Conservation (phyloP, 2,888 invertebrate species). For the Hybos culiciformis region DNA sequence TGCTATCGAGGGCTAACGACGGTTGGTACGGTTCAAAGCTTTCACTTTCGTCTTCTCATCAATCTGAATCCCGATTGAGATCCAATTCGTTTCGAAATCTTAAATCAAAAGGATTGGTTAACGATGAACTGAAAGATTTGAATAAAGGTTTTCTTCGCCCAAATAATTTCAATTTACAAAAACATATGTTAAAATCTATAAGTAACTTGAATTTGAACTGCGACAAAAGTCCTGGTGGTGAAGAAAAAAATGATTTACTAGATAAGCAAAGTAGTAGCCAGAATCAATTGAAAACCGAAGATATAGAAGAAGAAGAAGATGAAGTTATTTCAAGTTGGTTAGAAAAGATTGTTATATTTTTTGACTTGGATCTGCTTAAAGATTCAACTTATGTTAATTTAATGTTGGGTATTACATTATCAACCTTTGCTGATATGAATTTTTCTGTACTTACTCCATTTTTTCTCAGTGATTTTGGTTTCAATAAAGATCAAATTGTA, state of each 20-base stretch:
- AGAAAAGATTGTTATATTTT: slow-evolving; percentile 47
- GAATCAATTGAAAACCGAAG: slow-evolving; percentile 13
- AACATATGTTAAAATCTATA: neutral
- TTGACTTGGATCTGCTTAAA: slow-evolving; percentile 53
- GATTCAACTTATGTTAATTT: slow-evolving; percentile 56
- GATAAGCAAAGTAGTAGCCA: slow-evolving; percentile 17
- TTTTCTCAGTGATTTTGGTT: slow-evolving; percentile 51
- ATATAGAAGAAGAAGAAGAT: slow-evolving; percentile 25
- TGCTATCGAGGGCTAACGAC: slow-evolving; percentile 41
- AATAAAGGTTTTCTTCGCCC: too few species aligned
- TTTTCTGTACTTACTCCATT: slow-evolving; percentile 61
- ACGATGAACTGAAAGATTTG: neutral
- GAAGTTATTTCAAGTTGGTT: neutral
- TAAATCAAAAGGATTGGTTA: neutral
- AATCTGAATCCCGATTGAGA: neutral
- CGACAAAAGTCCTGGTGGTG: slow-evolving; percentile 17
- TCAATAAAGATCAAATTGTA: slow-evolving; percentile 43
- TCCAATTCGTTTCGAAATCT: too few species aligned
- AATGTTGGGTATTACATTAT: slow-evolving; percentile 55
- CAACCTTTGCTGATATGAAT: slow-evolving; percentile 59
- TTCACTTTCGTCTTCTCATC: slow-evolving; percentile 17
- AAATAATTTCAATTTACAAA: neutral
- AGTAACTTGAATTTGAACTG: slow-evolving; percentile 10
- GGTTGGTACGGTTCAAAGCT: slow-evolving; percentile 31
- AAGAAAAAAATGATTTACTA: slow-evolving; percentile 6